phyloP scores from a whole-genome alignment of 2,113 vertebrate species.

The Rhynchopsitta pachyrhyncha region DNA sequence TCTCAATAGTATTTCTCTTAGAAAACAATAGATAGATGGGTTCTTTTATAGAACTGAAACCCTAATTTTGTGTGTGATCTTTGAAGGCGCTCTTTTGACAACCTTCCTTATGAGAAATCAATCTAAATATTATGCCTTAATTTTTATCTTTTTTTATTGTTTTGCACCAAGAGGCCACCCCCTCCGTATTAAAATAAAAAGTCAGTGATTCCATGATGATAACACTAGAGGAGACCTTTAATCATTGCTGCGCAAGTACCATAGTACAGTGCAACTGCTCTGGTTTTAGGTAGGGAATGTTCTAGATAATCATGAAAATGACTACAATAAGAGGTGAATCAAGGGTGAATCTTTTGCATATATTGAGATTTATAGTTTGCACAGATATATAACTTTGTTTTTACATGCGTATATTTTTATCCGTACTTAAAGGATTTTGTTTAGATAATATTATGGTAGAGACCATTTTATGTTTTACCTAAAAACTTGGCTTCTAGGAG shows the following conservation, averaged over 20 bases:
- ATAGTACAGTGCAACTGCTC: background rate
- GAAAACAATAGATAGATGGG: background rate
- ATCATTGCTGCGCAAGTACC: background rate
- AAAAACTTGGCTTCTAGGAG: background rate
- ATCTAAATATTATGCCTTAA: background rate
- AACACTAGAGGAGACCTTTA: background rate
- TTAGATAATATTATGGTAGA: background rate
- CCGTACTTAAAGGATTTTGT: background rate
- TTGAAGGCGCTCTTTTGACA: background rate
- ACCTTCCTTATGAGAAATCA: background rate
- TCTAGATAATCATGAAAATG: background rate
- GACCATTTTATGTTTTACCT: background rate
- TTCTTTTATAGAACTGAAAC: background rate
- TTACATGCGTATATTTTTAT: background rate
- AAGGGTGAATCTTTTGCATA: background rate
- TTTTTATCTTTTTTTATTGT: background rate
- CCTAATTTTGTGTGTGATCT: background rate
- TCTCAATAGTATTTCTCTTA: background rate
- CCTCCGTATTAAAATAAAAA: background rate
- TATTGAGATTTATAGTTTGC: background rate
- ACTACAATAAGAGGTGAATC: background rate
- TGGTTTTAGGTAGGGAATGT: background rate
- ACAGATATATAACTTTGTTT: background rate
- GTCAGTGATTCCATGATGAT: background rate
- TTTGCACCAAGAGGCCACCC: background rate